Evolutionary conservation across 2,113 vertebrate genomes (phyloP).

Genomic region (Pluvialis apricaria): DNA sequence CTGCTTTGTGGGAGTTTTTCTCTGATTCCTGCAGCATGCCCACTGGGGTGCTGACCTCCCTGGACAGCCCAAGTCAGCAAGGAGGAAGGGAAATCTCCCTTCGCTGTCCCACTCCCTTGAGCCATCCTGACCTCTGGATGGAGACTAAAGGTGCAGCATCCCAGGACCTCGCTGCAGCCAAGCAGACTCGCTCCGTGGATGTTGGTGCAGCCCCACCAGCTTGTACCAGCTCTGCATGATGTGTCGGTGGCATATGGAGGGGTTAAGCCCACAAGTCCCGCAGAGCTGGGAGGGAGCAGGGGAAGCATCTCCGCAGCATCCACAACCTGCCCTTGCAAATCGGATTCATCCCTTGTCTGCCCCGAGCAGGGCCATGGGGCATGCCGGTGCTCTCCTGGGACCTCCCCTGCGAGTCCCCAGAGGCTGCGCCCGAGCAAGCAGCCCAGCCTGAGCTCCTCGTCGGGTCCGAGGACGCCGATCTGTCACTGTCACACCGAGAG

Average conservation of each 20-base stretch:
- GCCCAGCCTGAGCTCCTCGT: rapidly evolving
- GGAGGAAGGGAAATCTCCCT: neutral
- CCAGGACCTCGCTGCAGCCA: neutral
- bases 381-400: neutral
- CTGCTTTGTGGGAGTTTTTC: neutral
- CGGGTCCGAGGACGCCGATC: neutral
- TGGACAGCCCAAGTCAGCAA: neutral
- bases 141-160: neutral
- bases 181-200: rapidly evolving
- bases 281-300: neutral
- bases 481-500: neutral
- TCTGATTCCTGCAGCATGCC: rapidly evolving
- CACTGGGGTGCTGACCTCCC: rapidly evolving
- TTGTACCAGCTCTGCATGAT: neutral
- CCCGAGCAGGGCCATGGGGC: rapidly evolving
- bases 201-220: neutral
- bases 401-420: neutral
- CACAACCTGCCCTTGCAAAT: neutral
- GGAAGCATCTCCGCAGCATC: neutral
- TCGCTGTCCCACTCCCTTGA: neutral
- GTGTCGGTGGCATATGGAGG: neutral
- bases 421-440: neutral
- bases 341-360: rapidly evolving
- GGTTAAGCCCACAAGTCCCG: neutral
- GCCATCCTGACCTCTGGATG: rapidly evolving